phyloP scores from a whole-genome alignment of 2,113 vertebrate genomes.

The Fulica atra region DNA sequence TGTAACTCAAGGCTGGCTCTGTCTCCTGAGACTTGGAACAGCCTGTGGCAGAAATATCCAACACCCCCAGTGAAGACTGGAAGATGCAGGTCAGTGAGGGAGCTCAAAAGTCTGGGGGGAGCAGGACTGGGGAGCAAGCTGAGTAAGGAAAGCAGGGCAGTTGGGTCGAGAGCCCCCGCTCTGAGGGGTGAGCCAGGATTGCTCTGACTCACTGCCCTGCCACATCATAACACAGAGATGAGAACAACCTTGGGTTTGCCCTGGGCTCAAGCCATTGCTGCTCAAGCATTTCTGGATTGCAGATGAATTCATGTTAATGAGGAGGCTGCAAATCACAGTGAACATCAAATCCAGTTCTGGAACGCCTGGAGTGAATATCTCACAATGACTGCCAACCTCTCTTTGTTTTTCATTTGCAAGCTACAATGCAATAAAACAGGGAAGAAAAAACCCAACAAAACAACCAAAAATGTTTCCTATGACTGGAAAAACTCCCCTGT shows the following conservation, averaged over 20 bases:
- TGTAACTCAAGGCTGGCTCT: background rate
- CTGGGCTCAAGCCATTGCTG: slow-evolving; percentile 47
- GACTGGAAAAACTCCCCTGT: background rate
- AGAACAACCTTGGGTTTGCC: slow-evolving; percentile 56
- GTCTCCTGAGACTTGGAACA: background rate
- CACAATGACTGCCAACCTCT: slow-evolving; percentile 9
- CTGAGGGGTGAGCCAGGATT: background rate
- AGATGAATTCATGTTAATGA: slow-evolving; percentile 66
- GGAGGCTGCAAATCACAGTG: slow-evolving; percentile 56
- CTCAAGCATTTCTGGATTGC: slow-evolving; percentile 71
- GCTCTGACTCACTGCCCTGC: slow-evolving; percentile 54
- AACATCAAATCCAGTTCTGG: slow-evolving; percentile 54
- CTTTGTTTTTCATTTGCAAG: slow-evolving; percentile 62
- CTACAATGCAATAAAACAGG: slow-evolving; percentile 7
- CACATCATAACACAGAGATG: slow-evolving; percentile 2
- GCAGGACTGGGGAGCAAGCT: background rate
- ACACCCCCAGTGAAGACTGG: background rate
- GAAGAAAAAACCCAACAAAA: background rate
- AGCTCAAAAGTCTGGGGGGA: background rate
- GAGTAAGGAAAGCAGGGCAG: background rate
- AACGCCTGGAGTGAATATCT: slow-evolving; percentile 42
- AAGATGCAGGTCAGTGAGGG: background rate
- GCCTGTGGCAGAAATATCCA: background rate
- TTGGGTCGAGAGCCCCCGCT: background rate
- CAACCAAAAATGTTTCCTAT: background rate